A percentile compares a stretch with the other conserved stretches of the same genome.
These are phyloP conservation scores for Drosophila setifemur DNA, from an alignment of 1,140 invertebrate species.

Conservation along the genomic window DNA sequence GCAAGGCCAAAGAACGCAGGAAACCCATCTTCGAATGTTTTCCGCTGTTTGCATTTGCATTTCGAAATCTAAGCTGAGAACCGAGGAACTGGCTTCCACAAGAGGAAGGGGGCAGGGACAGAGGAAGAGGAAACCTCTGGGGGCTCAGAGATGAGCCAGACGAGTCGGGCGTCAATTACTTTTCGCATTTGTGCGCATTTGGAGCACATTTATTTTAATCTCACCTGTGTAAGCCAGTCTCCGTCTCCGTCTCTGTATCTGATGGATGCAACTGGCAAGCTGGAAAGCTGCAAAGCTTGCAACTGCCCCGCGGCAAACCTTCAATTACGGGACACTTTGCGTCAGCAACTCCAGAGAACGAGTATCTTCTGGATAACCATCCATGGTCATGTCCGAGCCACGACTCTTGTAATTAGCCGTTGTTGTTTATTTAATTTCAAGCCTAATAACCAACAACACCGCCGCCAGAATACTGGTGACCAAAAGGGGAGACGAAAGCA, in stretches of 20 bases:
- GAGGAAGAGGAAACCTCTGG: constrained; percentile 13
- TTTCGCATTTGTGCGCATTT: constrained; percentile 78
- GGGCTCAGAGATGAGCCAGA: neutral
- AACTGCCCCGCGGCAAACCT: constrained; percentile 14
- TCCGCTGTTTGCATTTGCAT: constrained; percentile 77
- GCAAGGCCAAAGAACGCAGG: constrained; percentile 37
- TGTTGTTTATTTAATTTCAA: constrained; percentile 67
- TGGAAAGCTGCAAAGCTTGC: too few species aligned
- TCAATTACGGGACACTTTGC: constrained; percentile 73
- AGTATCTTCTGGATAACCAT: constrained; percentile 27
- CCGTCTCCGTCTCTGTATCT: neutral
- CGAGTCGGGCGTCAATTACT: constrained; percentile 65
- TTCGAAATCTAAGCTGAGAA: constrained; percentile 71
- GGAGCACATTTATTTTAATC: constrained; percentile 80
- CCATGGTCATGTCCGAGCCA: constrained; percentile 20
- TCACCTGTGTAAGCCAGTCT: constrained; percentile 47
- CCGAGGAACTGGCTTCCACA: constrained; percentile 14
- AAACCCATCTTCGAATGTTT: constrained; percentile 68
- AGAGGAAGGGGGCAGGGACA: constrained; percentile 35
- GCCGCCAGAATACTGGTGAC: neutral
- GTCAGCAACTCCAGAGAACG: constrained; percentile 57
- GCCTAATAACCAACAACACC: constrained; percentile 40
- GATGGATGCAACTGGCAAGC: constrained; percentile 48
- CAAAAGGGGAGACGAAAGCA: neutral
- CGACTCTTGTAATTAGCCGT: constrained; percentile 59